Conservation (phyloP, 2,113 vertebrate species). For the Corydoras maculifer region DNA sequence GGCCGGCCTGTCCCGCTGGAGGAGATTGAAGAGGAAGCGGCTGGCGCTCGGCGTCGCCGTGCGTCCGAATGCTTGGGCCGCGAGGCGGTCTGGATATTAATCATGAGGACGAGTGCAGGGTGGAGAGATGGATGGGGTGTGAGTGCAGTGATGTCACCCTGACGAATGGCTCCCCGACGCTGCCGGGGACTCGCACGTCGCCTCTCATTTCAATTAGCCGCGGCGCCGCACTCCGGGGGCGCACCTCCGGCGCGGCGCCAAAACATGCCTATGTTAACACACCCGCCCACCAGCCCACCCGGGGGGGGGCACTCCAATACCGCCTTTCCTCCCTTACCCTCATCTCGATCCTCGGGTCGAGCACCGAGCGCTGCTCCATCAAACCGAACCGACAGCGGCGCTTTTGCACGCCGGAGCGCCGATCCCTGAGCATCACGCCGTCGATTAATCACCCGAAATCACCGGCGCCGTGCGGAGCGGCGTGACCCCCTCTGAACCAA, state of each 20-base stretch:
- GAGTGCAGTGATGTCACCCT: constrained; percentile 75
- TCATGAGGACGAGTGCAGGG: constrained; percentile 61
- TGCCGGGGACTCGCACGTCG: constrained; percentile 72
- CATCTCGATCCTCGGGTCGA: not conserved
- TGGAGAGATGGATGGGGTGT: constrained; percentile 72
- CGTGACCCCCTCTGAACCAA: too few relatives aligned
- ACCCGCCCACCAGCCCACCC: not conserved
- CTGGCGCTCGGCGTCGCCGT: constrained; percentile 44
- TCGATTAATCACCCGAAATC: constrained; percentile 60
- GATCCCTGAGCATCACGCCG: constrained; percentile 54
- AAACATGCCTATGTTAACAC: constrained; percentile 35
- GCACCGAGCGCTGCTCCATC: constrained; percentile 35
- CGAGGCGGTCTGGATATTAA: constrained; percentile 70
- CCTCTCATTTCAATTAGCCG: constrained; percentile 80
- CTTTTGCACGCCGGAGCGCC: constrained; percentile 49
- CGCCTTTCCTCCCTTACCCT: not conserved
- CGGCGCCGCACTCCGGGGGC: constrained; percentile 43
- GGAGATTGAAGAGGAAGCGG: constrained; percentile 35
- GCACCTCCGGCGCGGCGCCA: constrained; percentile 33
- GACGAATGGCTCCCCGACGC: constrained; percentile 70
- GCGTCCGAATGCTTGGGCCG: constrained; percentile 38
- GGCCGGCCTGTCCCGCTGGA: constrained; percentile 14
- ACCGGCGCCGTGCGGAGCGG: constrained; percentile 33
- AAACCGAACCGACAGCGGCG: constrained; percentile 35
- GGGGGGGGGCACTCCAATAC: too few relatives aligned